Evolutionary conservation across 2,797 vertebrate species (phyloP).

Genomic region (Hemitrygon akajei): DNA sequence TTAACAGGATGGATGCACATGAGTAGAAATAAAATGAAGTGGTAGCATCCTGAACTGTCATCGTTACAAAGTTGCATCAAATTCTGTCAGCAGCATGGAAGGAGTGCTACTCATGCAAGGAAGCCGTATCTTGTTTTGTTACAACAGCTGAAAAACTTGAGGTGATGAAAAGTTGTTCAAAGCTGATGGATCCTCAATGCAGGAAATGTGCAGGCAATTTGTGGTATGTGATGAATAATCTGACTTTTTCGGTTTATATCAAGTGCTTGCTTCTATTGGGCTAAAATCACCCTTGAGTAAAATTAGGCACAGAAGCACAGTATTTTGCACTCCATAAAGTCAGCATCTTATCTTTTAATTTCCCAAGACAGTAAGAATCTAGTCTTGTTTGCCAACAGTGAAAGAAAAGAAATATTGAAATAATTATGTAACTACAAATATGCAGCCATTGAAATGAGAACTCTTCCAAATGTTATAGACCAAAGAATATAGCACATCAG

Average conservation of each 20-base stretch:
- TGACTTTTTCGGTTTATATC: not conserved
- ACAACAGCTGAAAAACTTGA: not conserved
- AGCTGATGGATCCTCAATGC: not conserved
- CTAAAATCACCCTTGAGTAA: not conserved
- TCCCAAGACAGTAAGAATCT: not conserved
- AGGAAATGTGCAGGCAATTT: not conserved
- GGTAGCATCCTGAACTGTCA: not conserved
- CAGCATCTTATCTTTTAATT: not conserved
- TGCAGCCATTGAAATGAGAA: not conserved
- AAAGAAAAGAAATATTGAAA: not conserved
- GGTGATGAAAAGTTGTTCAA: not conserved
- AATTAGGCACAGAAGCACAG: not conserved
- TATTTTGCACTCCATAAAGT: slow-evolving; percentile 9
- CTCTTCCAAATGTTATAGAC: not conserved
- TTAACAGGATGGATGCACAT: not conserved
- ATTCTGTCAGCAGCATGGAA: no score
- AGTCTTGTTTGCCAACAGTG: not conserved
- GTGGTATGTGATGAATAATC: not conserved
- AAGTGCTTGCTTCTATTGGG: not conserved
- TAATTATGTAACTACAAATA: not conserved
- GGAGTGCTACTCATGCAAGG: not conserved
- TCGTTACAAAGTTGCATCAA: not conserved
- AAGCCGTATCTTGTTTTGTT: not conserved
- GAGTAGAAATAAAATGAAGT: not conserved
- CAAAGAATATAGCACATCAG: not conserved